Evolutionary conservation across 2,113 vertebrate species (phyloP), one percentile per base, ranked within the genome.

Genomic region (Paradoxurus hermaphroditus): DNA sequence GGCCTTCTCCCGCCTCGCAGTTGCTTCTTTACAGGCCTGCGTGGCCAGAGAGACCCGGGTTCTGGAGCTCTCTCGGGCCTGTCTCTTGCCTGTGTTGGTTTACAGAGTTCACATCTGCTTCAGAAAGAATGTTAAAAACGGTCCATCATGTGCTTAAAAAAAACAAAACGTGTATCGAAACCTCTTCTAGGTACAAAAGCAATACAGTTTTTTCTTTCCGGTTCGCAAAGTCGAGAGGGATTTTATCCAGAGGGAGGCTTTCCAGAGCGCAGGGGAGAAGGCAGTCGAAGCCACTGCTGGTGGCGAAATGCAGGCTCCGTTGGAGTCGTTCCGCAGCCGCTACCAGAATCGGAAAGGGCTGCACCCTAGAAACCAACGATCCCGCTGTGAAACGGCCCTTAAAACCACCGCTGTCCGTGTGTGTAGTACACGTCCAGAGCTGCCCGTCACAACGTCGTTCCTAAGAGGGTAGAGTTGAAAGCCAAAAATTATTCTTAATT

Each of bases 321-420:
- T 10, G 8, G 18, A 31, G 73, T 23, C 7, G 4, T 23, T 27
- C 11, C 11, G 46, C 25, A 27, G 7, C 4, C 18, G 63, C 15
- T 16, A 9, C 68, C 62, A 10, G 27, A 25, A 44, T 46, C 68
- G 36, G 18, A 44, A 88, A 11, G 23, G 27, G 6, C 15, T 46
- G 1, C 0, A 1, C 14, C 78, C 21, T 12, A 29, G 53, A 78
- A 56, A 25, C 70, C 49, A 5, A 31, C 39, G 15, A 2, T 3
- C 53, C 53, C 7, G 6, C 51, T 53, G n/a, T 31, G 56, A 41
- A 27, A 16, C 3, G 14, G 18, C 2, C 56, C 27, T 44, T 85
- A 14, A 36, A 63, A 1, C 44, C 44, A 4, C 31, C 4, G 0
- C 16, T 34, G 0, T 25, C 8, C 53, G 2, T 3, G 0, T 21